Evolutionary conservation across 2,797 vertebrate species (phyloP), one percentile per base, ranked within the genome.

Genomic region (Ispidina lecontei): DNA sequence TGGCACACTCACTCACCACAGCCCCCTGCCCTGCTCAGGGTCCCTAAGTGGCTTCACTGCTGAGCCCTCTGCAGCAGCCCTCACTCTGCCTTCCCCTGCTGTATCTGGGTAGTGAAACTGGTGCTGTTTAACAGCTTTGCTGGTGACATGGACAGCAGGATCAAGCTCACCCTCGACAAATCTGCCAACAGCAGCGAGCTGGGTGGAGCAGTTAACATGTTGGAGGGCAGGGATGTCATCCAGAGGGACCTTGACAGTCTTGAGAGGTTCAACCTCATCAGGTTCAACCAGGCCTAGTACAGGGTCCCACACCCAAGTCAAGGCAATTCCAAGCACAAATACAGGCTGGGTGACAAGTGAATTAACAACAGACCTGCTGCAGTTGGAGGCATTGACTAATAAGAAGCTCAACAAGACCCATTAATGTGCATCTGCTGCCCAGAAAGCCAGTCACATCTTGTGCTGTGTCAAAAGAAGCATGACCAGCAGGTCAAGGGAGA

Each of bases 21-120:
- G 44, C 46, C 76, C 73, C 41, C 28, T 10, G 5, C 0, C 11
- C 0, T 10, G 22, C 5, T 17, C 46, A 18, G 17, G 6, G 13
- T 43, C 60, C 19, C 41, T 23, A 81, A 87, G 6, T 8, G 4
- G 68, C 41, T 64, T 69, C 59, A n/a, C 28, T 15, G 9, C 2
- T 3, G 5, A 63, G 33, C 18, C 29, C 55, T n/a, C 39, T 12
- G 41, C 20, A 22, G 52, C 84, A 82, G 26, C 44, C 79, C 67
- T 62, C 73, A 41, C 51, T 52, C 4, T 31, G 55, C 49, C 49
- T 69, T 70, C 33, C 12, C 37, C n/a, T 25, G 29, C 6, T n/a
- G 9, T 7, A 21, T 14, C 9, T 46, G 6, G 3, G 43, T 47
- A 47, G 22, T 25, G n/a, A n/a, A 17, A 46, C n/a, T 12, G 10